Conservation (phyloP, 2,113 vertebrate species). For the Loxodonta africana region DNA sequence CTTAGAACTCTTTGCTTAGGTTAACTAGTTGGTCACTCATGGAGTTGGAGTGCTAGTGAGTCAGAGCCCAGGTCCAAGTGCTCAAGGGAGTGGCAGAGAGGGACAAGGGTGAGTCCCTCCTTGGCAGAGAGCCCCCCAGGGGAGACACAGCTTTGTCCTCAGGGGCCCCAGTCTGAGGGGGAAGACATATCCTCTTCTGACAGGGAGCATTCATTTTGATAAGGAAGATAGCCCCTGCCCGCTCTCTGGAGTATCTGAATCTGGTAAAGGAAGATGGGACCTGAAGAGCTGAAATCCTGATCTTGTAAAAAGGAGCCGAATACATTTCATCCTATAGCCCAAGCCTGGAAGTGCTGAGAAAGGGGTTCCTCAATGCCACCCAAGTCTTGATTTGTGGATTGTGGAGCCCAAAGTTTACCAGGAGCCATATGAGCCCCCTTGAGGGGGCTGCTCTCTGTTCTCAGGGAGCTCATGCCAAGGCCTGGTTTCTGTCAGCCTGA, state of each 20-base stretch:
- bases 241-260: background rate
- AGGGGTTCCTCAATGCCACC: background rate
- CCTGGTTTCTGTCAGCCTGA: background rate
- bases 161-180: background rate
- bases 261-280: background rate
- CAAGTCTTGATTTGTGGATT: background rate
- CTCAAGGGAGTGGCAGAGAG: background rate
- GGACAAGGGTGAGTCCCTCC: background rate
- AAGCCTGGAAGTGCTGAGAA: background rate
- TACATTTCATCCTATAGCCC: background rate
- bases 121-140: background rate
- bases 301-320: background rate
- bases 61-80: background rate
- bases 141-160: background rate
- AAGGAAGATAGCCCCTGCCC: background rate
- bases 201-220: background rate
- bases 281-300: background rate
- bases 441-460: background rate
- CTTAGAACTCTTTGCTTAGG: background rate
- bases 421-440: fast-evolving
- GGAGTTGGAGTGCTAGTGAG: background rate
- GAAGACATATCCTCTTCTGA: background rate
- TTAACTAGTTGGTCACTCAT: background rate
- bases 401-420: background rate
- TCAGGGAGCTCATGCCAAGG: background rate